Base-by-base conservation (phyloP, 1,140 invertebrate genomes). In the Pissodes strobi region DNA sequence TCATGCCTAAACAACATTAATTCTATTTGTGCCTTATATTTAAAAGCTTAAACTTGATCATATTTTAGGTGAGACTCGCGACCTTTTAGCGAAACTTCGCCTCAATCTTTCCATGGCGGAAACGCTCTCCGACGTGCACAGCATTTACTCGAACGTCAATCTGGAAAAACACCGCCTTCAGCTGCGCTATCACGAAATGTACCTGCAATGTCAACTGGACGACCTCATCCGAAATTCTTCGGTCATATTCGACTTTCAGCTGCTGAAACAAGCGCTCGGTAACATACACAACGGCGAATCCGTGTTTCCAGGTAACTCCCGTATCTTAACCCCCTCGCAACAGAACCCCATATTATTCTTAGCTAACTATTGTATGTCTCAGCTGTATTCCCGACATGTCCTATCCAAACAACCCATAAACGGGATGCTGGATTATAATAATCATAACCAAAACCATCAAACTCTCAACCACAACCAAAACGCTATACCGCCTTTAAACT, bases 341-440 rank as follows among this genome's bases (percentile, higher is more conserved):
- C 79, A 82, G 45, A 84, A 85, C 63, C 87, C 88, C 1, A 83
- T 90, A 37, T 76, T 90, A 23, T 87, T 90, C 71, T 81, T 90
- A 19, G 87, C 87, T 2, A 90, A 89, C 68, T 89, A 88, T 67
- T 90, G 86, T 74, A 88, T 86, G 83, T 86, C 86, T 4, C 86
- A 88, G 69, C 75, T 90, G n/a, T 90, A 88, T 75, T 85, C 87
- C 27, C 82, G 87, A 34, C 86, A 89, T 68, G 80, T 87, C 1
- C 68, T 87, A 1, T 81, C 82, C 46, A 86, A 86, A 69, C 84
- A 84, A 64, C 79, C 81, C 55, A 79, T 84, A 60, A 86, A 86
- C 64, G 84, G 84, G 19, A 80, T 79, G 37, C 80, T 83, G 23
- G 84, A 84, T 49, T 85, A 84, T 65, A 76, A 81, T 65, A 77